These are phyloP conservation scores for Watsonalla binaria DNA, from an alignment of 2,888 invertebrate species.

Conservation along the genomic window DNA sequence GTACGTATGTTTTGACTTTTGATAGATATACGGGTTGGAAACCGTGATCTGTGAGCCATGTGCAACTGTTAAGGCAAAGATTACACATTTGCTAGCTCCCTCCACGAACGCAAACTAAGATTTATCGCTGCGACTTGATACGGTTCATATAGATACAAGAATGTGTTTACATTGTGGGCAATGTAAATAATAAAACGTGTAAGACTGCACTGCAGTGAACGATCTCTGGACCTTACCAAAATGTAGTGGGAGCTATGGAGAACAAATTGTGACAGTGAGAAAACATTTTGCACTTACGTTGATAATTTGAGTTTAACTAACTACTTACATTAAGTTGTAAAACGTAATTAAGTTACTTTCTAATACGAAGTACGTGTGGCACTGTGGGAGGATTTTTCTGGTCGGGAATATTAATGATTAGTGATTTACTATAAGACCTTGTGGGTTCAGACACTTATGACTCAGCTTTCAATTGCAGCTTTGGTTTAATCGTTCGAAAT, in stretches of 20 bases:
- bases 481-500: neutral
- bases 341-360: conserved; percentile 41
- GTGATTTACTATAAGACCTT: conserved; percentile 35
- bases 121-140: conserved; percentile 36
- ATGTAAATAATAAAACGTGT: neutral
- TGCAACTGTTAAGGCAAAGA: conserved; percentile 31
- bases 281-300: neutral
- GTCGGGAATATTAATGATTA: conserved; percentile 54
- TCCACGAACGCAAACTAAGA: conserved; percentile 29
- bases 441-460: conserved; percentile 15
- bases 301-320: conserved; percentile 1
- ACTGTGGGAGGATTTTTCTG: conserved; percentile 50
- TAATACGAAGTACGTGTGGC: conserved; percentile 46
- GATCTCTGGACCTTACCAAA: neutral
- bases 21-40: conserved; percentile 46
- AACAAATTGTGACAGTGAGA: neutral
- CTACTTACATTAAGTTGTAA: conserved; percentile 28
- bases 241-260: neutral
- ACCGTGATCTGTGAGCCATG: conserved; percentile 38
- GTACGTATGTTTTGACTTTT: conserved; percentile 21
- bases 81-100: conserved; percentile 35
- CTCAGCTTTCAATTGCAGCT: conserved; percentile 3
- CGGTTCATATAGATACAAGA: conserved; percentile 23
- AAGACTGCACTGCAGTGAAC: neutral
- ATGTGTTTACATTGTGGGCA: conserved; percentile 1